Conservation (phyloP, 2,113 vertebrate species). For the Orycteropus afer region DNA sequence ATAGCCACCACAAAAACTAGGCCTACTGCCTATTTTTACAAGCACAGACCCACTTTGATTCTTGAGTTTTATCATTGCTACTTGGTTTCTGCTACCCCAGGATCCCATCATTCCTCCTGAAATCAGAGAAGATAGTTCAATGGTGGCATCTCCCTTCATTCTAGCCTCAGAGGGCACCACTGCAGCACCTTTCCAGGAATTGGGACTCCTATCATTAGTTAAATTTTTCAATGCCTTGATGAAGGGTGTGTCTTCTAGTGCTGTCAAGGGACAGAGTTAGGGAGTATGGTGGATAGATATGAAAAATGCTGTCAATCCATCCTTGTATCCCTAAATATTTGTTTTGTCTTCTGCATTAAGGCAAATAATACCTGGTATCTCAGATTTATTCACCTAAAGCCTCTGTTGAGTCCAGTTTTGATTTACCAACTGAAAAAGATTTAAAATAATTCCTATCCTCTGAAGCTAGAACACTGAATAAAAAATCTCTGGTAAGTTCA, state of each 20-base stretch:
- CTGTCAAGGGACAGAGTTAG: neutral
- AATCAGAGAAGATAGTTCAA: neutral
- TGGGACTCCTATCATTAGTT: neutral
- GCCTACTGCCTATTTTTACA: neutral
- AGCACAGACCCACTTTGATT: neutral
- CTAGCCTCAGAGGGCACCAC: neutral
- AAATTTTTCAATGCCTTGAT: neutral
- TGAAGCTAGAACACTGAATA: neutral
- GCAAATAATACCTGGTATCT: neutral
- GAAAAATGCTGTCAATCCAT: neutral
- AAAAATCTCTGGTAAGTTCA: neutral
- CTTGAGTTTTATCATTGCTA: neutral
- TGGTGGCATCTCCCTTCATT: neutral
- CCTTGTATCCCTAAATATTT: neutral
- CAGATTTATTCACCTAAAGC: neutral
- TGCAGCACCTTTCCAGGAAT: neutral
- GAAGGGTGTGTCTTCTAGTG: neutral
- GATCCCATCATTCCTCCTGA: neutral
- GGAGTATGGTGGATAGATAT: neutral
- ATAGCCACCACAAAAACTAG: neutral
- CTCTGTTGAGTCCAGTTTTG: neutral
- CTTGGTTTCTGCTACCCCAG: neutral
- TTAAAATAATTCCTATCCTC: neutral
- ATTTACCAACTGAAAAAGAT: neutral
- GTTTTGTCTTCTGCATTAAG: neutral